These are phyloP conservation scores for Cichladusa arquata DNA, from an alignment of 2,113 vertebrate genomes.

Conservation along the genomic window DNA sequence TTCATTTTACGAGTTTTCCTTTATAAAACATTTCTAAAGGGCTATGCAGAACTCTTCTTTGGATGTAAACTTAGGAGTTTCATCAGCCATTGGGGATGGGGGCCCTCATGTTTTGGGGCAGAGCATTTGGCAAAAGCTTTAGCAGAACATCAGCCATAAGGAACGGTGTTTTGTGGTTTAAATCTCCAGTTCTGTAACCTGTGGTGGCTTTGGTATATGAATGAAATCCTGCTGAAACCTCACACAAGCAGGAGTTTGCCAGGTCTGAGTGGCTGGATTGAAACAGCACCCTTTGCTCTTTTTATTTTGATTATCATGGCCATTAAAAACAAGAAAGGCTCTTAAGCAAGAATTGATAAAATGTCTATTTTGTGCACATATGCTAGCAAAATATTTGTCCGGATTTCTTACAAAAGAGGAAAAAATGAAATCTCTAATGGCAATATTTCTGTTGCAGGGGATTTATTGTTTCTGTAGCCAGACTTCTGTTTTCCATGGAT, in stretches of 20 bases:
- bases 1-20: not conserved
- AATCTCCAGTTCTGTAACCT: not conserved
- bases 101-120: not conserved
- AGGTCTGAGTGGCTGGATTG: not conserved
- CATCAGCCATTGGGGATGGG: not conserved
- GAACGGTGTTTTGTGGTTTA: not conserved
- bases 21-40: not conserved
- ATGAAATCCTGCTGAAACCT: not conserved
- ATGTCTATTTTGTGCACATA: not conserved
- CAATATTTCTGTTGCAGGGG: not conserved
- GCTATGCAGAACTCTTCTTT: not conserved
- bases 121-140: not conserved
- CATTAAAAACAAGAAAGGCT: not conserved
- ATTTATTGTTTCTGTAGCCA: constrained; percentile 2
- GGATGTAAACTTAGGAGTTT: not conserved
- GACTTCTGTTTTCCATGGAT: not conserved
- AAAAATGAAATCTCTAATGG: not conserved
- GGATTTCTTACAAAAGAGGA: not conserved
- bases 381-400: not conserved
- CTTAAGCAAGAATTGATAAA: not conserved
- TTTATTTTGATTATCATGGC: not conserved
- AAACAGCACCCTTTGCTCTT: not conserved
- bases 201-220: fast-evolving
- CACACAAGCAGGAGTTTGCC: not conserved
- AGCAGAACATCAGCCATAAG: not conserved